phyloP scores from a whole-genome alignment of 2,888 invertebrate genomes.

The Caradrina kadenii region DNA sequence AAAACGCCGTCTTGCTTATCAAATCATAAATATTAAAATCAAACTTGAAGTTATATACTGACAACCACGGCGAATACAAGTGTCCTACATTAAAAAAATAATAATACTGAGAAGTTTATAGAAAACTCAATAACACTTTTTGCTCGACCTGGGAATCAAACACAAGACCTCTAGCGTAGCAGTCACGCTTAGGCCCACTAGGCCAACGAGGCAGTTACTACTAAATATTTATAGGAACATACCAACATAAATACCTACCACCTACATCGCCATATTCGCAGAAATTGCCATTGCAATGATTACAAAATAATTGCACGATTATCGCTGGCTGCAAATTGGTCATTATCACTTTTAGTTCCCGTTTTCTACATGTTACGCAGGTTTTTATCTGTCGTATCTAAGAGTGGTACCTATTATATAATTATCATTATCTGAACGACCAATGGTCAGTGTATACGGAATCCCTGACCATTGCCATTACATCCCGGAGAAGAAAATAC shows the following conservation, averaged over 20 bases:
- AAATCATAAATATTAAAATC: too few species aligned
- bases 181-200: too few species aligned
- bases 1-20: too few species aligned
- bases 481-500: neutral
- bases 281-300: conserved; percentile 61
- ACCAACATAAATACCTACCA: neutral
- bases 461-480: conserved; percentile 25
- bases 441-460: conserved; percentile 19
- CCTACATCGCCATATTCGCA: conserved; percentile 43
- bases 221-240: conserved; percentile 4
- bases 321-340: conserved; percentile 56
- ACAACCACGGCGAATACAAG: too few species aligned
- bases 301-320: conserved; percentile 64
- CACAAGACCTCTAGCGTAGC: too few species aligned
- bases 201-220: neutral
- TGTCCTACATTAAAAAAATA: too few species aligned
- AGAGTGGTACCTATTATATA: conserved; percentile 41
- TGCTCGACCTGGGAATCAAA: too few species aligned
- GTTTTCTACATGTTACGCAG: conserved; percentile 50
- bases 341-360: conserved; percentile 59
- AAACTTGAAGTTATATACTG: too few species aligned
- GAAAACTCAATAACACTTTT: too few species aligned
- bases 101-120: too few species aligned
- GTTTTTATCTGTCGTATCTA: conserved; percentile 53
- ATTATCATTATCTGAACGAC: conserved; percentile 48